phyloP scores from a whole-genome alignment of 2,888 invertebrate species.

The Agrotis puta region DNA sequence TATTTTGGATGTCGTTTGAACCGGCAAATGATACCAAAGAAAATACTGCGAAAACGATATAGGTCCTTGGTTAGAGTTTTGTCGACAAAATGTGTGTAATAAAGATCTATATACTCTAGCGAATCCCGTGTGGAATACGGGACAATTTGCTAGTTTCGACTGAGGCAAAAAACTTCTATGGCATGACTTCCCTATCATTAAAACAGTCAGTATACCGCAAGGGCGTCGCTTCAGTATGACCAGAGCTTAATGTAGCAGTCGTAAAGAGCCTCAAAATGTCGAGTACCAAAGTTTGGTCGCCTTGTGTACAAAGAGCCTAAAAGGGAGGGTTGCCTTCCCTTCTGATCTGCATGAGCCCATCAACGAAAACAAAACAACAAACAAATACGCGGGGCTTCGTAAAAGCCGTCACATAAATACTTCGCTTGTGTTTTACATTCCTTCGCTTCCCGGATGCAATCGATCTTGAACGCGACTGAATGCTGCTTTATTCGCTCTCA shows the following conservation, averaged over 20 bases:
- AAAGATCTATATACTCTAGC: neutral
- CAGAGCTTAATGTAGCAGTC: conserved; percentile 5
- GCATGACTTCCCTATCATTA: neutral
- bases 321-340: conserved; percentile 38
- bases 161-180: neutral
- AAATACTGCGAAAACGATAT: conserved; percentile 12
- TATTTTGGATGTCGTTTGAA: conserved; percentile 36
- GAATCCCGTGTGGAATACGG: neutral
- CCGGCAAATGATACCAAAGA: conserved; percentile 19
- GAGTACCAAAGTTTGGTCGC: conserved; percentile 28
- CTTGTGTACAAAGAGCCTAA: conserved; percentile 35
- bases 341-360: conserved; percentile 59
- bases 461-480: conserved; percentile 63
- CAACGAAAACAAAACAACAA: conserved; percentile 56
- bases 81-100: conserved; percentile 25
- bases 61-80: conserved; percentile 10
- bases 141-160: neutral
- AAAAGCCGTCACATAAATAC: conserved; percentile 61
- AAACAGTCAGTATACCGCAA: neutral
- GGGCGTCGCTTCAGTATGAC: neutral
- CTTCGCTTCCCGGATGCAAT: conserved; percentile 61
- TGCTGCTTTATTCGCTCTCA: conserved; percentile 42
- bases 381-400: conserved; percentile 61
- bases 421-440: conserved; percentile 65
- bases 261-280: conserved; percentile 25